Evolutionary conservation across 2,797 vertebrate genomes (phyloP).

Genomic region (Melanogrammus aeglefinus): DNA sequence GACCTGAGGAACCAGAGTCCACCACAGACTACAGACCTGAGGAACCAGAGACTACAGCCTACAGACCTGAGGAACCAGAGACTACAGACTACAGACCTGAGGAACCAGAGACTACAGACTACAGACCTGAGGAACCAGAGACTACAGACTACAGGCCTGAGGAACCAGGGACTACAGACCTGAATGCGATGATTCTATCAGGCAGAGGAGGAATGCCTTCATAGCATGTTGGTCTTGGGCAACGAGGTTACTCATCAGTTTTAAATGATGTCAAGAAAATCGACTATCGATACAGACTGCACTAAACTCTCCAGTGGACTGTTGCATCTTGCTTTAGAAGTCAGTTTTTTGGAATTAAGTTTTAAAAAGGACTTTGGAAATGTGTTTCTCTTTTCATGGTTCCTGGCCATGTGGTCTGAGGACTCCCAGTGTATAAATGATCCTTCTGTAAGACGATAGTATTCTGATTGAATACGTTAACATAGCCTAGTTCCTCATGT

Average conservation of each 20-base stretch:
- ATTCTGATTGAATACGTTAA: slow-evolving; percentile 33
- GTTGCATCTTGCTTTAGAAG: slow-evolving; percentile 39
- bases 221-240: slow-evolving; percentile 32
- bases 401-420: not conserved
- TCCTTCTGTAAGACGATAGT: slow-evolving; percentile 52
- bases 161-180: no score
- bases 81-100: no score
- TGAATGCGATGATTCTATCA: no score
- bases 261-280: slow-evolving; percentile 74
- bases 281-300: slow-evolving; percentile 16
- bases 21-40: no score
- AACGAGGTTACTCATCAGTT: slow-evolving; percentile 61
- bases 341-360: not conserved
- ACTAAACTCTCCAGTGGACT: slow-evolving; percentile 44
- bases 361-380: slow-evolving; percentile 7
- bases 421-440: slow-evolving; percentile 50
- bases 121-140: no score
- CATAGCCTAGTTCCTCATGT: slow-evolving; percentile 39
- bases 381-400: not conserved
- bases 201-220: no score
- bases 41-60: no score
- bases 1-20: no score
- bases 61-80: no score
- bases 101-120: no score
- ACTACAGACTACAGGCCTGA: no score